Percentiles rank a stretch among this genome's conserved stretches.
phyloP scores from a whole-genome alignment of 2,113 vertebrate species.

The Menidia beryllina region DNA sequence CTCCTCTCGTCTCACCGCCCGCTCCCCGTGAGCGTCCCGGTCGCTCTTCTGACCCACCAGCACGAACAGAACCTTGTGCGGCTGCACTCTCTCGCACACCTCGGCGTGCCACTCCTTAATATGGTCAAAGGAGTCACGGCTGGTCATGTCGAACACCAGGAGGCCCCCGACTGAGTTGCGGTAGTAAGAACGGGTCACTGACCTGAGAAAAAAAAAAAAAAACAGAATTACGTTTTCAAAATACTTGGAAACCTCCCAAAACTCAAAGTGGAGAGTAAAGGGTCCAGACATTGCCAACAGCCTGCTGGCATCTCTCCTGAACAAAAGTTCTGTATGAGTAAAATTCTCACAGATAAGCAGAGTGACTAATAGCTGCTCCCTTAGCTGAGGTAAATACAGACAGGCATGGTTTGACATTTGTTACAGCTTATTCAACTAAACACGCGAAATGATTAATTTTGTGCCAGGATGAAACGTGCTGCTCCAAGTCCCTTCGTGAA shows the following conservation, averaged over 20 bases:
- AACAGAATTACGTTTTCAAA: not conserved
- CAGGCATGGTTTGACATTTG: conserved; percentile 45
- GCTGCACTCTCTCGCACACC: conserved; percentile 82
- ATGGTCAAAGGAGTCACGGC: conserved; percentile 84
- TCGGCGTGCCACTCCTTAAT: conserved; percentile 84
- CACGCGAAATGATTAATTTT: conserved; percentile 41
- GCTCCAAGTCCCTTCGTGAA: conserved; percentile 4
- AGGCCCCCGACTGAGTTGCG: conserved; percentile 86
- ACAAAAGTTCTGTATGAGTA: conserved; percentile 29
- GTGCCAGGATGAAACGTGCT: conserved; percentile 17
- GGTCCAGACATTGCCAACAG: conserved; percentile 21
- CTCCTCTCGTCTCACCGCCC: conserved; percentile 79
- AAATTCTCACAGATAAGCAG: conserved; percentile 49
- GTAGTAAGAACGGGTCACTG: conserved; percentile 87
- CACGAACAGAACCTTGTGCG: conserved; percentile 80
- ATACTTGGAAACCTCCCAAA: not conserved
- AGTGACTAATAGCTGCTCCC: conserved; percentile 27
- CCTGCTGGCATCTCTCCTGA: conserved; percentile 19
- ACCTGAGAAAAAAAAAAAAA: conserved; percentile 67
- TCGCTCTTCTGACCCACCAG: conserved; percentile 89
- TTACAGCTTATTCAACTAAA: conserved; percentile 49
- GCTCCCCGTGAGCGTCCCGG: conserved; percentile 60
- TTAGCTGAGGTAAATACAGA: conserved; percentile 42
- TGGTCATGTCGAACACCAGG: conserved; percentile 87
- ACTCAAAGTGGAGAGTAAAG: conserved; percentile 4